Conservation (phyloP, 2,888 invertebrate species). For the Scaptomyza polygonia region DNA sequence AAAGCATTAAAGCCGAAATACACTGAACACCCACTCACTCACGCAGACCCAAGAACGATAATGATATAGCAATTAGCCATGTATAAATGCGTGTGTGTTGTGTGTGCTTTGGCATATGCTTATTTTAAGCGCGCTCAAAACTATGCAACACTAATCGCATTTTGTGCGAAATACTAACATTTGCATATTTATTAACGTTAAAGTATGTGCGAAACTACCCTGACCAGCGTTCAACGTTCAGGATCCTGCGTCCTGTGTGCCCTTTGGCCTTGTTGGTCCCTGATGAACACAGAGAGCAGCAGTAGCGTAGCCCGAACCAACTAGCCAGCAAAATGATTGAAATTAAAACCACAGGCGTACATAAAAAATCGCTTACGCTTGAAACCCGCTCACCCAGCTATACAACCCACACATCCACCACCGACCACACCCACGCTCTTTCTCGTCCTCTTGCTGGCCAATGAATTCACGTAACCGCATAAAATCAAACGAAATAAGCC, state of each 20-base stretch:
- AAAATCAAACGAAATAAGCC: constrained; percentile 81
- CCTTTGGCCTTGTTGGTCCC: constrained; percentile 6
- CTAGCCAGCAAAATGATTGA: constrained; percentile 72
- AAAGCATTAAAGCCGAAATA: constrained; percentile 66
- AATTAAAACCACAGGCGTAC: constrained; percentile 79
- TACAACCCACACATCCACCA: background rate
- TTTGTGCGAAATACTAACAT: constrained; percentile 54
- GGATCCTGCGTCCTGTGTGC: constrained; percentile 1
- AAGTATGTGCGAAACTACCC: constrained; percentile 9
- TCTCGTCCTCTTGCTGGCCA: constrained; percentile 13
- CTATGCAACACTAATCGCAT: constrained; percentile 66
- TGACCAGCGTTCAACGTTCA: background rate
- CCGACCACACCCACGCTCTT: too few species aligned
- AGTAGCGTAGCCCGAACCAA: constrained; percentile 36
- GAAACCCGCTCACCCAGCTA: constrained; percentile 62
- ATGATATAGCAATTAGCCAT: constrained; percentile 65
- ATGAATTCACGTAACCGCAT: constrained; percentile 80
- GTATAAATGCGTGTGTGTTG: constrained; percentile 7
- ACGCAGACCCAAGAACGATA: constrained; percentile 14
- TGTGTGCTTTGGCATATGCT: constrained; percentile 33
- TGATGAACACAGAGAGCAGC: constrained; percentile 2
- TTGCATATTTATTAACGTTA: constrained; percentile 73
- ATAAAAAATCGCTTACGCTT: constrained; percentile 80
- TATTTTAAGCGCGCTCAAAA: constrained; percentile 37
- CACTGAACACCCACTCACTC: constrained; percentile 1